Evolutionary conservation across 2,113 vertebrate species (phyloP).

Genomic region (Dicerorhinus sumatrensis): DNA sequence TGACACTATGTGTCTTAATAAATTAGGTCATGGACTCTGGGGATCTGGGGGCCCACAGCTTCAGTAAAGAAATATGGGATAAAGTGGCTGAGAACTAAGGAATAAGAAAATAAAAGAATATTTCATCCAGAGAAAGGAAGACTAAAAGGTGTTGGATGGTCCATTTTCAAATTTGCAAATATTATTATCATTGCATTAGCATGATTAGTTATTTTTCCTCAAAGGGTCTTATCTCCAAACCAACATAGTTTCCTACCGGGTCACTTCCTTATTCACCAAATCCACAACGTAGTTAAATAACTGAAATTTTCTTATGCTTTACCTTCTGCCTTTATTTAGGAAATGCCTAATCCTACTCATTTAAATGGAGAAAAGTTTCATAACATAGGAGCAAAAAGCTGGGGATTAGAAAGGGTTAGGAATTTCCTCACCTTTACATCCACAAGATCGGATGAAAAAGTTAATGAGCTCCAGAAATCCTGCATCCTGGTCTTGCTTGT

Average conservation of each 20-base stretch:
- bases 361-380: neutral
- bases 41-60: neutral
- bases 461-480: slow-evolving; percentile 92
- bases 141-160: neutral
- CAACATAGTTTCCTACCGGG: neutral
- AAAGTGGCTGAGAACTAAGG: neutral
- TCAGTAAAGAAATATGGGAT: slow-evolving; percentile 1
- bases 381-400: neutral
- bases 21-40: neutral
- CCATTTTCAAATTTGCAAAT: slow-evolving; percentile 51
- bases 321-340: slow-evolving; percentile 27
- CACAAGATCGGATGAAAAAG: slow-evolving; percentile 92
- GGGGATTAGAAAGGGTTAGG: neutral
- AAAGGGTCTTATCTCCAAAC: slow-evolving; percentile 15
- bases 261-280: neutral
- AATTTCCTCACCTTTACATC: slow-evolving; percentile 92
- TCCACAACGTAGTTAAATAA: slow-evolving; percentile 20
- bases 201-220: neutral
- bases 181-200: neutral
- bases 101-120: slow-evolving; percentile 4
- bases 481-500: slow-evolving; percentile 88
- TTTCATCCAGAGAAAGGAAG: slow-evolving; percentile 19
- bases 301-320: slow-evolving; percentile 23
- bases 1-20: neutral
- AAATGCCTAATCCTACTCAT: slow-evolving; percentile 9